Evolutionary conservation across 2,113 vertebrate species (phyloP), one percentile per base, ranked within the genome.

Genomic region (Pachyramphus minor): DNA sequence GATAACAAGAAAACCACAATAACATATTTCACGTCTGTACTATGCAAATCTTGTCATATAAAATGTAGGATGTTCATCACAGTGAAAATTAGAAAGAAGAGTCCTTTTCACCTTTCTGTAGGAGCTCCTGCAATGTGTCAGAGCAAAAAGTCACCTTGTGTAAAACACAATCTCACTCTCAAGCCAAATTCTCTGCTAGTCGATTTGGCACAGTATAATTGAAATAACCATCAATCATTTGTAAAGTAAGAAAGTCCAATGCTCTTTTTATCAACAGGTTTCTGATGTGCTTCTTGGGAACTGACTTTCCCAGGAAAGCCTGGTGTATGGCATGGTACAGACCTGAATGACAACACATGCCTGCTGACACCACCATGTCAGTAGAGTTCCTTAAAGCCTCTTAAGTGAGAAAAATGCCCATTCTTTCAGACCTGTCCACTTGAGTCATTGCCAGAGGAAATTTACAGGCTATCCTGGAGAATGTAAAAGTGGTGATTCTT

Each of bases 1-100:
- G 24, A 56, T 17, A 71, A 68, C 12, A 31, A 50, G 16, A 67
- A 78, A 63, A 79, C 72, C 47, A 30, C 0, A 1, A 37, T 75
- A 87, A 60, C 45, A 73, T 30, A 84, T 74, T 91, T 95, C 77
- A 96, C 71, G 63, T 83, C 79, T 96, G 50, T 93, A 35, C 75
- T 76, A 88, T 0, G 0, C 55, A 94, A 90, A 95, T 92, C 90
- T 94, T 55, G 39, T 88, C 27, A 17, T 41, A 39, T 9, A 71
- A 95, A 69, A 71, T 35, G 50, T 74, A 80, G 42, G 39, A 88
- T 52, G 33, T 63, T 95, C 82, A 47, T 84, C 45, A 47, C 28
- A 77, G 47, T 6, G 2, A 71, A 94, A 94, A 62, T 59, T 53
- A 94, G 74, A 93, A 91, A 81, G 11, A 83, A 68, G 11, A 82